These are phyloP conservation scores for Lissocephala sabroskyi DNA, from an alignment of 2,888 invertebrate genomes.

Conservation along the genomic window DNA sequence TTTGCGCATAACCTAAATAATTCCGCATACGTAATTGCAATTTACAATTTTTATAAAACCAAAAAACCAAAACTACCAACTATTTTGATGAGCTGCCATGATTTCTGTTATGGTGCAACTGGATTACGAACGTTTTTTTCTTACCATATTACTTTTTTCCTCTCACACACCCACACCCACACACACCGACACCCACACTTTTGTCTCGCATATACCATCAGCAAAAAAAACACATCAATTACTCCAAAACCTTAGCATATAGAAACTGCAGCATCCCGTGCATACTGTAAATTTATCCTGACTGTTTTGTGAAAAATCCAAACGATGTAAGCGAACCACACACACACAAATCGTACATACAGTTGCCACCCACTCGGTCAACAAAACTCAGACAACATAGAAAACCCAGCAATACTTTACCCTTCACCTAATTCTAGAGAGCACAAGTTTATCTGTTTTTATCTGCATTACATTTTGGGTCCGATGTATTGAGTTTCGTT, in stretches of 20 bases:
- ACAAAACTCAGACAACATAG: constrained; percentile 3
- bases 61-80: constrained; percentile 11
- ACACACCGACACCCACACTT: not conserved
- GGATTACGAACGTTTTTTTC: constrained; percentile 58
- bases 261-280: constrained; percentile 52
- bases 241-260: too few species aligned
- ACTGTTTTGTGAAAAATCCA: constrained; percentile 46
- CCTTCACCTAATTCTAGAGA: too few species aligned
- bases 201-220: too few species aligned
- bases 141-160: constrained; percentile 41
- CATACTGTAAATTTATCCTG: constrained; percentile 59
- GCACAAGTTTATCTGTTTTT: too few species aligned
- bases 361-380: too few species aligned
- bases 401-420: not conserved
- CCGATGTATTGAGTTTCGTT: too few species aligned
- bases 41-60: constrained; percentile 14
- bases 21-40: constrained; percentile 12
- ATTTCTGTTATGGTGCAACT: constrained; percentile 63
- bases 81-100: constrained; percentile 43
- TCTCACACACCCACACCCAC: constrained; percentile 23
- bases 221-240: too few species aligned
- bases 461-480: too few species aligned
- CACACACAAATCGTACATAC: constrained; percentile 5
- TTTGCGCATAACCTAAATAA: constrained; percentile 42
- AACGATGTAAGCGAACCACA: too few species aligned